Percentiles rank a stretch among this genome's conserved stretches.
phyloP scores from a whole-genome alignment of 2,113 vertebrate genomes.

The Typhlomys cinereus region DNA sequence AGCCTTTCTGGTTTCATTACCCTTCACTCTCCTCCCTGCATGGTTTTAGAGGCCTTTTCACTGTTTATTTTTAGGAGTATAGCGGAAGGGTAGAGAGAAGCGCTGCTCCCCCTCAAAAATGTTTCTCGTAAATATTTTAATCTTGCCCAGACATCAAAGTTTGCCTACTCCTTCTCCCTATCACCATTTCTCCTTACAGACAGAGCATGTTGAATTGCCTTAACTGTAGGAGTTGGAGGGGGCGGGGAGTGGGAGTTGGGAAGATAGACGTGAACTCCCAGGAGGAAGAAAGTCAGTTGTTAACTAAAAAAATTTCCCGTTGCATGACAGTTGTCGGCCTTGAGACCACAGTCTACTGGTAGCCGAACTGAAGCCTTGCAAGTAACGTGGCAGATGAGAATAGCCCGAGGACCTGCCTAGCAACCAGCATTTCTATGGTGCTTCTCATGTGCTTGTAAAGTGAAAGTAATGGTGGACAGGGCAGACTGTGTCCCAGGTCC shows the following conservation, averaged over 20 bases:
- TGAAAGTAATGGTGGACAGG: background rate
- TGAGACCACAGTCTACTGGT: background rate
- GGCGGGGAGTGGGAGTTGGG: background rate
- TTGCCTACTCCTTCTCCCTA: background rate
- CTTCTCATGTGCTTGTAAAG: background rate
- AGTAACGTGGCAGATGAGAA: background rate
- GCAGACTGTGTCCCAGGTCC: background rate
- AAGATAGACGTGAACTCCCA: background rate
- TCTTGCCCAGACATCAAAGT: conserved; percentile 54
- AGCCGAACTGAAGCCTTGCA: background rate
- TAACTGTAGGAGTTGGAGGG: background rate
- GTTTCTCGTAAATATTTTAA: conserved; percentile 55
- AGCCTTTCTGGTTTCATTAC: background rate
- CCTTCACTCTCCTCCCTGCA: background rate
- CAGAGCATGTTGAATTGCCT: background rate
- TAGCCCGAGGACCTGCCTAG: background rate
- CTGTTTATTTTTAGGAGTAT: conserved; percentile 23
- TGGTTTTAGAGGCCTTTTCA: background rate
- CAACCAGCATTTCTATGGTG: background rate
- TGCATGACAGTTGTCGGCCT: background rate
- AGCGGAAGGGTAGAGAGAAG: conserved; percentile 33
- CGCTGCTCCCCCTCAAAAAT: background rate
- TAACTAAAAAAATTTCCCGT: background rate
- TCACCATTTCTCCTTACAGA: background rate
- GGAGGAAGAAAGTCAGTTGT: background rate